Base-by-base conservation (phyloP, 2,113 vertebrate species). In the Oxygymnocypris stewartii region DNA sequence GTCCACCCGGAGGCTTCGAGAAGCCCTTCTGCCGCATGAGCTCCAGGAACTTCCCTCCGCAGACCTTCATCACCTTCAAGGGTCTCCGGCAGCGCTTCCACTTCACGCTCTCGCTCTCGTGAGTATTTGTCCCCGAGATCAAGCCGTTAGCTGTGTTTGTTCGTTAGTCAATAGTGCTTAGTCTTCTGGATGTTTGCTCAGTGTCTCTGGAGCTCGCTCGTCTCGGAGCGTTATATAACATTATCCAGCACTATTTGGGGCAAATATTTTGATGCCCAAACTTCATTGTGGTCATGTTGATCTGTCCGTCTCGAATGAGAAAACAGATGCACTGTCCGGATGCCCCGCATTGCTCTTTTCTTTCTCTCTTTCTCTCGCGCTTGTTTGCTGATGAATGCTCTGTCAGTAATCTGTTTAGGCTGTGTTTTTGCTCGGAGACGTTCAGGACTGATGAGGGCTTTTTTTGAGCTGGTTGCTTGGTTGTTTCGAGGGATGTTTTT, bases 1-100 rank as follows among this genome's bases (percentile, higher is more conserved):
- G 98, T 91, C 96, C 94, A 0, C 85, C 94, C 0, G 97, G 97
- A 54, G 95, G 95, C 90, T 98, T 95, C 0, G 97, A 99, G 93
- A 97, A 96, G 47, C 97, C 98, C 1, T 98, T 95, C 94, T 99
- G 98, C 67, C 92, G 95, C 92, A 96, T 98, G 96, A 97, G 95
- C 92, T 97, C 96, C 0, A 96, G 97, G 77, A 97, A 96, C 93
- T 99, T 99, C 90, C 96, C 97, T 0, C 94, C 95, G 0, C 94
- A 89, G 59, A 96, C 97, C 90, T 99, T 99, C 92, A 80, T 99
- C 93, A 99, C 98, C 89, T 98, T 98, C 91, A 96, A 94, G 8
- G 98, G 98, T 25, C 96, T 98, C 42, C 96, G 96, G 31, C 98
- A 98, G 92, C 96, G 98, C 73, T 99, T 99, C 91, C 98, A 98